Evolutionary conservation across 2,888 invertebrate species (phyloP).

Genomic region (Calephelis perditalis): DNA sequence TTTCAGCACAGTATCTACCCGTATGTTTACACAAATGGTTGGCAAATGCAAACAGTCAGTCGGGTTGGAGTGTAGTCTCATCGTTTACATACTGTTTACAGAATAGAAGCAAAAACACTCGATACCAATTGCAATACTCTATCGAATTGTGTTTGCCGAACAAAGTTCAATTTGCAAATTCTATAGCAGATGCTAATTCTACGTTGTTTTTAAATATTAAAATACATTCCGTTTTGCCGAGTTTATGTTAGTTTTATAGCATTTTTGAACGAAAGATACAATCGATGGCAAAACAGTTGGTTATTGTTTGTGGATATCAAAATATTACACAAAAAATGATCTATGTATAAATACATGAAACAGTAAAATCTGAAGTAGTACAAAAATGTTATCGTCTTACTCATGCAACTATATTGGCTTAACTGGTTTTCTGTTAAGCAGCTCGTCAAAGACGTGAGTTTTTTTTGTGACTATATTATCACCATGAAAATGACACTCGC

Average conservation of each 20-base stretch:
- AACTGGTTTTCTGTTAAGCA: too few relatives aligned
- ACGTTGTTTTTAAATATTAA: slow-evolving; percentile 14
- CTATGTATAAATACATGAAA: too few relatives aligned
- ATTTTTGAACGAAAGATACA: too few relatives aligned
- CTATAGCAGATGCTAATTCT: slow-evolving; percentile 20
- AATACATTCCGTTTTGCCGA: not conserved
- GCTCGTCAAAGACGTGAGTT: too few relatives aligned
- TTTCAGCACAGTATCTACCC: slow-evolving; percentile 25
- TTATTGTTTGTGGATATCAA: too few relatives aligned
- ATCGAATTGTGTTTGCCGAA: slow-evolving; percentile 28
- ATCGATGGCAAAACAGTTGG: too few relatives aligned
- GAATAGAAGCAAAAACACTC: slow-evolving; percentile 49
- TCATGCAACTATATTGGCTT: too few relatives aligned
- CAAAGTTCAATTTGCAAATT: slow-evolving; percentile 28
- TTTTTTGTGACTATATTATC: too few relatives aligned
- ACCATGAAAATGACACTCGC: too few relatives aligned
- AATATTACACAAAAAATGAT: too few relatives aligned
- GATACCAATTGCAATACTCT: slow-evolving; percentile 33
- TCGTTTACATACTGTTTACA: slow-evolving; percentile 73
- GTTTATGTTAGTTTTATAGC: slow-evolving; percentile 25
- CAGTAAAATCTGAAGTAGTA: too few relatives aligned
- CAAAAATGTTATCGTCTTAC: too few relatives aligned
- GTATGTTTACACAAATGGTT: slow-evolving; percentile 43
- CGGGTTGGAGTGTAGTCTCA: slow-evolving; percentile 50
- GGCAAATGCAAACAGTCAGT: slow-evolving; percentile 56